These are phyloP conservation scores for Exephanes ischioxanthus DNA, from an alignment of 2,888 invertebrate genomes.

Conservation along the genomic window DNA sequence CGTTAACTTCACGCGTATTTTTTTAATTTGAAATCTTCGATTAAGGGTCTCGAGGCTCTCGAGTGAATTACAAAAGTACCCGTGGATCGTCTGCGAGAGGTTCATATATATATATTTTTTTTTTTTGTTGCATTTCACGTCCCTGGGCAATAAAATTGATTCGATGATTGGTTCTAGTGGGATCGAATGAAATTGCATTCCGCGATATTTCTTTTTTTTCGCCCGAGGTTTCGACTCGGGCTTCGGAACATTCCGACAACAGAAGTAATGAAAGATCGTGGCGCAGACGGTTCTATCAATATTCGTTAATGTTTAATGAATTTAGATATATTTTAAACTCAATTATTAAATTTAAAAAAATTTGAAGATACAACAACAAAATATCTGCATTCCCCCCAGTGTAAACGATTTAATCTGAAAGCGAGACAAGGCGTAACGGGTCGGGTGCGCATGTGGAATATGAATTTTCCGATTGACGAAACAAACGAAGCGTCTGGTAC, in stretches of 20 bases:
- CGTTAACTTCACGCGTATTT: background rate
- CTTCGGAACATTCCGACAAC: background rate
- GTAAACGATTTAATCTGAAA: background rate
- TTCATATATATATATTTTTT: too few relatives aligned
- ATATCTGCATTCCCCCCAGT: background rate
- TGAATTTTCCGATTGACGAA: conserved; percentile 9
- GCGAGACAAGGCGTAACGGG: background rate
- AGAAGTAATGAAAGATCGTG: background rate
- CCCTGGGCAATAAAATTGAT: conserved; percentile 27
- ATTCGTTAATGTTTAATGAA: background rate
- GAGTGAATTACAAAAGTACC: conserved; percentile 15
- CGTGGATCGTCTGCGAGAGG: background rate
- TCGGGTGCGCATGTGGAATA: background rate
- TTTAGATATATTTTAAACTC: background rate
- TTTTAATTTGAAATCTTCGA: background rate
- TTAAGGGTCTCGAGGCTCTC: background rate
- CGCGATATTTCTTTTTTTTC: background rate
- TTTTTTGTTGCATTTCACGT: background rate
- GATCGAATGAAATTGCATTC: conserved; percentile 4
- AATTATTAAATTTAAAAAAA: background rate
- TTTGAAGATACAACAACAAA: background rate
- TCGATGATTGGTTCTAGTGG: conserved; percentile 2
- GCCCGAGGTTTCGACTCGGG: background rate
- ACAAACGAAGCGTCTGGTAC: conserved; percentile 4
- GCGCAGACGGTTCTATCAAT: background rate